A percentile compares a stretch with the other conserved stretches of the same genome.
These are phyloP conservation scores for Bombus pascuorum DNA, from an alignment of 1,140 invertebrate species.

Conservation along the genomic window DNA sequence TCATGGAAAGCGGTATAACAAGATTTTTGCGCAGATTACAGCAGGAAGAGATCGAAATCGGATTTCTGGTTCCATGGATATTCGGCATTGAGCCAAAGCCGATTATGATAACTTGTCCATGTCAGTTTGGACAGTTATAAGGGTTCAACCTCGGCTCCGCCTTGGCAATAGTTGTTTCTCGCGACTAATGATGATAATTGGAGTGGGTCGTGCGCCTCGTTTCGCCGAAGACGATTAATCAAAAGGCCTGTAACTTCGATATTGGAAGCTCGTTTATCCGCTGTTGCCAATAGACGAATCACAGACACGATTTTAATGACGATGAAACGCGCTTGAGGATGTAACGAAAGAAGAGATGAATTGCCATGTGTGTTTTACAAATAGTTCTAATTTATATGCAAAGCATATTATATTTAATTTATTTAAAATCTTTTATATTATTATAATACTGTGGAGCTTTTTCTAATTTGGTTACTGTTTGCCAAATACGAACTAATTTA, in stretches of 20 bases:
- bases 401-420: not conserved
- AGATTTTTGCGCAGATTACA: conserved; percentile 13
- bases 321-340: not conserved
- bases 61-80: conserved; percentile 67
- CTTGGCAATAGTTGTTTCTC: conserved; percentile 36
- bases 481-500: too few relatives aligned
- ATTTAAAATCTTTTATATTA: not conserved
- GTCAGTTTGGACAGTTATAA: conserved; percentile 64
- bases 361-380: not conserved
- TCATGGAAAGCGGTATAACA: not conserved
- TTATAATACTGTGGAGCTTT: not conserved
- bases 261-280: conserved; percentile 26
- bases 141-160: conserved; percentile 39
- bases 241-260: conserved; percentile 45
- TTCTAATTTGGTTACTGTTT: not conserved
- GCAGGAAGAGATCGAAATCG: conserved; percentile 59
- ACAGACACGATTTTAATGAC: conserved; percentile 19
- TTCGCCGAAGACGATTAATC: conserved; percentile 64
- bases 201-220: conserved; percentile 28
- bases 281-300: not conserved
- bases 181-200: conserved; percentile 61
- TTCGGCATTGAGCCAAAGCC: conserved; percentile 73
- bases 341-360: not conserved
- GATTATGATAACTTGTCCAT: conserved; percentile 75
- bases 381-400: not conserved